Evolutionary conservation across 2,113 vertebrate species (phyloP), one percentile per base, ranked within the genome.

Genomic region (Anolis carolinensis): DNA sequence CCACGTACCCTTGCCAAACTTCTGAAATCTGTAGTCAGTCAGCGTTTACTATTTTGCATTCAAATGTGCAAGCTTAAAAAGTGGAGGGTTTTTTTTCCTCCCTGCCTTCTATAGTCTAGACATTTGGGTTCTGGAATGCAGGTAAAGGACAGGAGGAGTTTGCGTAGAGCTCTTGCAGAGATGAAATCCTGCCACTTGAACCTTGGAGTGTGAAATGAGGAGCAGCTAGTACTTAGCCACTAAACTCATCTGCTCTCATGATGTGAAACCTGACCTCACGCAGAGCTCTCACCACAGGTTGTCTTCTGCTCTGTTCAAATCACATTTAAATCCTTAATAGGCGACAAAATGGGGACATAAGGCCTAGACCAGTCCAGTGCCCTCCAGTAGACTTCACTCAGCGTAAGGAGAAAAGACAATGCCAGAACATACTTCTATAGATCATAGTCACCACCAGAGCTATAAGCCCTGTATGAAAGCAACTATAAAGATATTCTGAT

Each of bases 241-340:
- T 5, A 0, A 39, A 74, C 73, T 83, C 84, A 75, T 39, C 83
- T 86, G 79, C 74, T 88, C 0, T 0, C 48, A 5, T 65, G 0
- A 1, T 71, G 23, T 0, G 0, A 82, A 36, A 48, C 39, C 48
- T 7, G 39, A 34, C 59, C 34, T 20, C 67, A 67, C 55, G 73
- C 73, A 52, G 74, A 84, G 75, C 59, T 1, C 81, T 89, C 88
- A 79, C 74, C 32, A 32, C 86, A 88, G 59, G 50, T 2, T 0
- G 48, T 80, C 77, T 84, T 74, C 25, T 18, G 75, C 63, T 81
- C 78, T 87, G 79, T 68, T 84, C 7, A 85, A 87, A 82, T 76
- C 67, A 82, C 30, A 72, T 81, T 87, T 76, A 74, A 55, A 68
- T 68, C 77, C 27, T 88, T 84, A 67, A 74, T 2, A 55, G 72